Base-by-base conservation (phyloP, 1,140 invertebrate species). In the Drosophila watanabei region DNA sequence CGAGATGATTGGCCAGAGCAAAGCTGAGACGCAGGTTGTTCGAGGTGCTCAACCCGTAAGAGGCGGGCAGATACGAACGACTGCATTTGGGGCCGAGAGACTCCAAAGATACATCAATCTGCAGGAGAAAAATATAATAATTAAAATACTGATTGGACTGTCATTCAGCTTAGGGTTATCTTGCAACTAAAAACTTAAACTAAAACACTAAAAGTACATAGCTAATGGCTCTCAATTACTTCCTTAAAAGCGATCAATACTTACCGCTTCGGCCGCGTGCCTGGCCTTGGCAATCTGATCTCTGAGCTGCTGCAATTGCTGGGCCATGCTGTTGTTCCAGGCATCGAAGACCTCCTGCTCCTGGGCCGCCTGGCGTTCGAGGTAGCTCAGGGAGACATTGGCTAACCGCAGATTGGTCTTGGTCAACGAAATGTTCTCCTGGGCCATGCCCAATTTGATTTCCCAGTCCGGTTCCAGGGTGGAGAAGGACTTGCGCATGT, bases 81-180 rank as follows among this genome's bases (percentile, higher is more conserved):
- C 95, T 94, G 93, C 98, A 98, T 56, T 95, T 95, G 54, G 94
- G 94, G 20, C 94, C 94, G 24, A 94, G 77, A 0, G 95, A 95
- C 66, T 95, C 96, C 68, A 98, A 77, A 0, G 97, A 98, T 4
- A 98, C 95, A 54, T 96, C 95, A 80, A 98, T 97, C 97, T 98
- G 80, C 43, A 94, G 79, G 56, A 43, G 65, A 60, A 65, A 70
- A 51, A 52, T 30, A 52, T 69, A 78, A 14, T 18, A 7, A 49
- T 39, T 24, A 16, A 24, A 18, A 37, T 30, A 35, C 0, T 18
- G 3, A 10, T 20, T 20, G 18, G 13, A 13, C n/a, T 7, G 6
- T 4, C 33, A 35, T 54, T 4, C 35, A 35, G 6, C 18, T 35
- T 5, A 18, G 8, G 30, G 32, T 3, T 24, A 24, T 24, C 24